Percentiles rank a stretch among this genome's conserved stretches.
Evolutionary conservation across 1,140 invertebrate genomes (phyloP).

Genomic region (Zaprionus taronus): DNA sequence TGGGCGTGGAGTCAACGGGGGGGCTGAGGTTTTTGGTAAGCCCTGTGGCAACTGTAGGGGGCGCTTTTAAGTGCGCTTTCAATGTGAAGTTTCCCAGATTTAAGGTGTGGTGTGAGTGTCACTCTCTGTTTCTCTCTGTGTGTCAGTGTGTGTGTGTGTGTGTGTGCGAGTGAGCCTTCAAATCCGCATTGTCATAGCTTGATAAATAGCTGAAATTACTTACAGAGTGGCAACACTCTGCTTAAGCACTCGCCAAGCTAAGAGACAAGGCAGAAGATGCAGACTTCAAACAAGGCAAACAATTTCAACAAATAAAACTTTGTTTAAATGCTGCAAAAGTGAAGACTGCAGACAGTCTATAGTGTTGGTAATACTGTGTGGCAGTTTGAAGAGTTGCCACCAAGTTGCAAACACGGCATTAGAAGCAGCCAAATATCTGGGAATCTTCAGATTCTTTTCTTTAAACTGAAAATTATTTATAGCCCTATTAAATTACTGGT

Average conservation of each 20-base stretch:
- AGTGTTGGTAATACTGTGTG: background rate
- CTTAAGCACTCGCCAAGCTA: conserved; percentile 13
- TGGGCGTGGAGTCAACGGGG: background rate
- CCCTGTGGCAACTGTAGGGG: conserved; percentile 29
- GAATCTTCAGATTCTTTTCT: no score
- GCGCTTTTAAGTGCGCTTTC: conserved; percentile 41
- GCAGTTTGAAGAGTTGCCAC: background rate
- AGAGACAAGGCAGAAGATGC: background rate
- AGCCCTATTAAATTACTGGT: no score
- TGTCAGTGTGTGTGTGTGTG: conserved; percentile 28
- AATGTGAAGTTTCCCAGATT: conserved; percentile 40
- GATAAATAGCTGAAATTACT: conserved; percentile 79
- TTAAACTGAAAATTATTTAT: no score
- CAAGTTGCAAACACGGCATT: background rate
- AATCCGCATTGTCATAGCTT: conserved; percentile 78
- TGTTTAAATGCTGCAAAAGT: background rate
- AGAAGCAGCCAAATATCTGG: no score
- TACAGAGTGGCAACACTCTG: conserved; percentile 43
- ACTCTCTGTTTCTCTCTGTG: conserved; percentile 15
- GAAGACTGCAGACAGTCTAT: background rate
- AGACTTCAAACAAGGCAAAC: background rate
- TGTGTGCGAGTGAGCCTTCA: conserved; percentile 51
- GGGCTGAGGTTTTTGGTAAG: background rate
- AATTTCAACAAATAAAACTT: conserved; percentile 16
- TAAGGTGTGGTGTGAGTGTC: conserved; percentile 5